These are phyloP conservation scores for Poeciliopsis infans DNA, from an alignment of 2,797 vertebrate genomes.

Conservation along the genomic window DNA sequence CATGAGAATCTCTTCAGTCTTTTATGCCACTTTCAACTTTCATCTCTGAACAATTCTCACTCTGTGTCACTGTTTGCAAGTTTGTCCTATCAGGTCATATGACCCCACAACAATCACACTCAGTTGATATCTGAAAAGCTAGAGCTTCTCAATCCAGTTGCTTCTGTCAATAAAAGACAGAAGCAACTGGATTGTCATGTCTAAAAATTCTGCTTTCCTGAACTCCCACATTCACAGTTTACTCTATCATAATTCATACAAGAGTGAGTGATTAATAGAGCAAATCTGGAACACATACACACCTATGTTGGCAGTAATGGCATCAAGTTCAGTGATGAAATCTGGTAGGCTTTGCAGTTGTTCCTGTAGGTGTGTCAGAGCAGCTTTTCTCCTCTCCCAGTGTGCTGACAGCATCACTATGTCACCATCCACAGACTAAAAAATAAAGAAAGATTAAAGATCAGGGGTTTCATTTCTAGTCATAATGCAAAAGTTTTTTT, in stretches of 20 bases:
- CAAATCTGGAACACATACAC: background rate
- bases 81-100: background rate
- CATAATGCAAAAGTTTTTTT: too few species aligned
- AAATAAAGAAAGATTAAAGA: conserved; percentile 10
- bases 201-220: background rate
- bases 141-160: too few species aligned
- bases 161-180: background rate
- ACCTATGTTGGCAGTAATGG: conserved; percentile 87
- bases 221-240: background rate
- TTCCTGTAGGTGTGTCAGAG: conserved; percentile 86
- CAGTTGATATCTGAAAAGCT: background rate
- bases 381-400: conserved; percentile 89
- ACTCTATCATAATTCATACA: background rate
- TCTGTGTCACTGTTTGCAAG: background rate
- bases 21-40: background rate
- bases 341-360: conserved; percentile 88
- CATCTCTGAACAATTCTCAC: background rate
- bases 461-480: too few species aligned
- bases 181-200: background rate
- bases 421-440: conserved; percentile 88
- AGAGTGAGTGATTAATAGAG: background rate
- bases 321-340: conserved; percentile 86
- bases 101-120: background rate
- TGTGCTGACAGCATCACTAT: conserved; percentile 94
- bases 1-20: background rate